Base-by-base conservation (phyloP, 2,797 vertebrate species). In the Onychomys leucogaster region DNA sequence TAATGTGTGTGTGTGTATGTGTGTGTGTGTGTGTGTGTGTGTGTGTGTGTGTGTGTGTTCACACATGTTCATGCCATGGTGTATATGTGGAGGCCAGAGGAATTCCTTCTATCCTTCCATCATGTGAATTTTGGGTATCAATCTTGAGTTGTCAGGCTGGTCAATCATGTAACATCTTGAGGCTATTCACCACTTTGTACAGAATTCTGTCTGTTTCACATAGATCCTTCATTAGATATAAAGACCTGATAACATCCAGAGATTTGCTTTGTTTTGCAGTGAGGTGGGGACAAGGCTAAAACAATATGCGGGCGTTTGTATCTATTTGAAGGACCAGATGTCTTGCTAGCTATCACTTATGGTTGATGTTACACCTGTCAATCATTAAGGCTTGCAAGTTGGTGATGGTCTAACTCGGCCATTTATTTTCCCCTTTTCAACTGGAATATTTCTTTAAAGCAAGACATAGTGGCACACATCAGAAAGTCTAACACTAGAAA, bases 211-310 rank as follows among this genome's bases (percentile, higher is more conserved):
- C 75, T 89, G 19, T 95, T 89, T 91, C 32, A 41, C 80, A 0
- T 81, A 85, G 90, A 85, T 93, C 80, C 32, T 81, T 94, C 55
- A 13, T 89, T 89, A 63, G 23, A 32, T 71, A 11, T 82, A 85
- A 41, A 91, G 29, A 46, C 23, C 57, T 86, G 90, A 67, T 90
- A 59, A 55, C 75, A 91, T 57, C 84, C 29, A 77, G 21, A 27
- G 5, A 14, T 94, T 78, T 63, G 6, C 61, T 85, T 82, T 81
- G 6, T 71, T 76, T 69, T 57, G 61, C 11, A 12, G 27, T 71
- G 34, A 19, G 6, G 11, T 46, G 1, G 2, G 2, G 12, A 59
- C 73, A 17, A 87, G 61, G 4, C 61, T 17, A 91, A 63, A 84
- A 65, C 14, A 65, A 25, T 21, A 37, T 55, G n/a, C 34, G 25